Conservation (phyloP, 1,140 invertebrate species). For the Tetramorium parvispinum region DNA sequence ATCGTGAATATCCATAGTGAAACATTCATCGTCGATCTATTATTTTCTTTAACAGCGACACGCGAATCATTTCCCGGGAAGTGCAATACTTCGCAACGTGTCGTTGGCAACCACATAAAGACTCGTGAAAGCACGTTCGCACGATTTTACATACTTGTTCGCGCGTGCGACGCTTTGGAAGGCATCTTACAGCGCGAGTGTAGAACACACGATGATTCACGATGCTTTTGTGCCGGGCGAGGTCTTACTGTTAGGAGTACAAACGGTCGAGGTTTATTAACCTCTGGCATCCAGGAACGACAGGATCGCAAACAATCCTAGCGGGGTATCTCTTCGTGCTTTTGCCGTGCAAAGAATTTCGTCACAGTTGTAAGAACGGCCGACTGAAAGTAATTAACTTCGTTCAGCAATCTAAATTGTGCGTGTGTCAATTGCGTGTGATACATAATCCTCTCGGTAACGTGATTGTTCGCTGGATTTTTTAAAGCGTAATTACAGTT, state of each 20-base stretch:
- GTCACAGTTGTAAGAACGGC: slow-evolving; percentile 10
- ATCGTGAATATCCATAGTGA: background rate
- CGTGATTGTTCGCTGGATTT: background rate
- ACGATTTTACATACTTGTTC: slow-evolving; percentile 54
- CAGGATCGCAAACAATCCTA: slow-evolving; percentile 47
- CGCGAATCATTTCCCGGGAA: slow-evolving; percentile 35
- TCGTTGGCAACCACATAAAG: slow-evolving; percentile 14
- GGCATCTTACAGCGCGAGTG: background rate
- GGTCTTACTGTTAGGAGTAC: slow-evolving; percentile 20
- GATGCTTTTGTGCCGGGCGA: slow-evolving; percentile 47
- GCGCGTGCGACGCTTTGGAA: slow-evolving; percentile 38
- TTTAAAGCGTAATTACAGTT: background rate
- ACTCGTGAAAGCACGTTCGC: slow-evolving; percentile 30
- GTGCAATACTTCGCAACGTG: slow-evolving; percentile 35
- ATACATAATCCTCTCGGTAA: background rate
- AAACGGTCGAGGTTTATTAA: slow-evolving; percentile 52
- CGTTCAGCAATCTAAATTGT: slow-evolving; percentile 2
- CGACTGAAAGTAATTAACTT: slow-evolving; percentile 24
- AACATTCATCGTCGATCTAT: slow-evolving; percentile 7
- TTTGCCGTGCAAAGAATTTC: slow-evolving; percentile 36
- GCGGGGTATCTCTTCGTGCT: slow-evolving; percentile 10
- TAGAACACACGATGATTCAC: slow-evolving; percentile 52
- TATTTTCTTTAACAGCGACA: slow-evolving; percentile 1
- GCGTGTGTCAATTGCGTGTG: background rate
- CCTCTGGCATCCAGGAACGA: slow-evolving; percentile 36